Evolutionary conservation across 2,113 vertebrate genomes (phyloP), one percentile per base, ranked within the genome.

Genomic region (Ascaphus truei): DNA sequence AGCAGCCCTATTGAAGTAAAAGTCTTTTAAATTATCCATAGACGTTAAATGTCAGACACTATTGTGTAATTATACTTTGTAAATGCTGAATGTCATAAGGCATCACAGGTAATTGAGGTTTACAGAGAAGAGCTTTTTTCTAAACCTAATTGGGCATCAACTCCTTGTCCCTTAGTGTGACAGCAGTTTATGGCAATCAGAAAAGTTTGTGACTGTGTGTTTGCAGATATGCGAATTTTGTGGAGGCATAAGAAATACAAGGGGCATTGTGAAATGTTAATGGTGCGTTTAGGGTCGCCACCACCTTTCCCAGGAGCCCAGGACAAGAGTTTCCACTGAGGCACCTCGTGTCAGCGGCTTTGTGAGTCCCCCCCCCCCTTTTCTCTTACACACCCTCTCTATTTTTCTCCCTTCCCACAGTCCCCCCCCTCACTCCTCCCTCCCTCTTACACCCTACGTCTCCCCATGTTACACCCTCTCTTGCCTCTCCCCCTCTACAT

Each of bases 21-120:
- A 91, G 86, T 88, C 86, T 88, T 88, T 90, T 89, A 89, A 92
- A 90, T 92, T 92, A 89, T 89, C 89, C 84, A 80, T 89, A 90
- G 85, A 89, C 86, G 15, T 88, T 89, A 90, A 92, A 91, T 90
- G 90, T 92, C 90, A 92, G 87, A 89, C 86, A 84, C 87, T 87
- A 89, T 89, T 89, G 90, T 93, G 87, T 90, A 93, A 92, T 92
- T 92, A 90, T 87, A 90, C 89, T 90, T 90, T 86, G 87, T 90
- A 92, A 91, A 91, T 75, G 89, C 85, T 86, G 88, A 88, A 89
- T 91, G 90, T 92, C 90, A 90, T 90, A 92, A 89, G 86, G 87
- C 88, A 89, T 92, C 89, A 91, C 84, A 90, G 88, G 84, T 91
- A 91, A 92, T 91, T 92, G 90, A 90, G 88, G 90, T 91, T 92